Conservation (phyloP, 2,113 vertebrate genomes). For the Quiscalus mexicanus region DNA sequence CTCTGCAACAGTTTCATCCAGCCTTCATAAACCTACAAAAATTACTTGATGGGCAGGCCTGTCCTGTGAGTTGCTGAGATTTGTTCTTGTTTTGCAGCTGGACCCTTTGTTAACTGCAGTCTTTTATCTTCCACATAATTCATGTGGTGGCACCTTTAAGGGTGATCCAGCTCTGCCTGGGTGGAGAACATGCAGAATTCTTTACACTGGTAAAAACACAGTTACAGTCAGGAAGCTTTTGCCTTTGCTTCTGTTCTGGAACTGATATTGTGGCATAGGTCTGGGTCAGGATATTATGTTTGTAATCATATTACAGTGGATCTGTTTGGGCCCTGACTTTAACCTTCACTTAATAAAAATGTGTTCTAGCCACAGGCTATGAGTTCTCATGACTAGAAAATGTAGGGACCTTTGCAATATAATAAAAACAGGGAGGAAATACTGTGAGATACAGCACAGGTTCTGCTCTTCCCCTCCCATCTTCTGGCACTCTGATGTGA, state of each 20-base stretch:
- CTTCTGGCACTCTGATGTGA: background rate
- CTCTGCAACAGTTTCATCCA: background rate
- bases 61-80: background rate
- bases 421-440: constrained; percentile 35
- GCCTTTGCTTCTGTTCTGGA: background rate
- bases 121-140: background rate
- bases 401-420: background rate
- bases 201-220: background rate
- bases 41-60: background rate
- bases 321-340: constrained; percentile 19
- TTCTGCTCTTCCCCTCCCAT: background rate
- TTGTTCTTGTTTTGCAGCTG: background rate
- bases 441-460: background rate
- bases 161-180: background rate
- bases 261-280: background rate
- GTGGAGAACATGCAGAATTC: background rate
- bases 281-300: background rate
- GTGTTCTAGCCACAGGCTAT: constrained; percentile 26
- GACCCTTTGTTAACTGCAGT: background rate
- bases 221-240: background rate
- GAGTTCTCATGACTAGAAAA: constrained; percentile 34
- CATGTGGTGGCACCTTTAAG: background rate
- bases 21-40: background rate
- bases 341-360: constrained; percentile 65
- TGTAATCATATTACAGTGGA: background rate